A percentile compares a stretch with the other conserved stretches of the same genome.
phyloP scores from a whole-genome alignment of 1,140 invertebrate species.

The Ctenoplectra terminalis region DNA sequence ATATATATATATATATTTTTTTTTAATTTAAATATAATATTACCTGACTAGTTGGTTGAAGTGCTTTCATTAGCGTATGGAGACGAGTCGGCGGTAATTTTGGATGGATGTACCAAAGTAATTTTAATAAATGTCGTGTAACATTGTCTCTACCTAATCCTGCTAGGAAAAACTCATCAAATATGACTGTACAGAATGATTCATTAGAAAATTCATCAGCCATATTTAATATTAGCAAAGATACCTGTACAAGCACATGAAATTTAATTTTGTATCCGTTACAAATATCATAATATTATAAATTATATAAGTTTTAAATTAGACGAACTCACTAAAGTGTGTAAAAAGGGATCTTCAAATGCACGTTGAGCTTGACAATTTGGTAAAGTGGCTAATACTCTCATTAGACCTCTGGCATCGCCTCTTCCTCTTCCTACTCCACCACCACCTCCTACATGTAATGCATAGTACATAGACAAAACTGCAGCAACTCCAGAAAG shows the following conservation, averaged over 20 bases:
- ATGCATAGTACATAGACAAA: conserved; percentile 96
- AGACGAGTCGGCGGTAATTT: conserved; percentile 92
- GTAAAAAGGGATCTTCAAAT: conserved; percentile 97
- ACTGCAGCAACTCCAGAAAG: conserved; percentile 96
- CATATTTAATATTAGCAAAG: conserved; percentile 91
- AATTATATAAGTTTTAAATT: neutral
- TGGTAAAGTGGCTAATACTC: conserved; percentile 94
- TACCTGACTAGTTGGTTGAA: conserved; percentile 89
- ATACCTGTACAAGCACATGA: conserved; percentile 84
- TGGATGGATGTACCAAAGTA: conserved; percentile 95
- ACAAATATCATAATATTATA: conserved; percentile 4
- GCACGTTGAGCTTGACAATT: conserved; percentile 95
- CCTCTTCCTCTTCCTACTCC: conserved; percentile 88
- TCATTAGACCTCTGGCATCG: conserved; percentile 92
- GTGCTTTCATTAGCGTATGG: conserved; percentile 92
- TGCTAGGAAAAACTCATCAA: conserved; percentile 98
- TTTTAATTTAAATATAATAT: neutral
- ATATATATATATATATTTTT: neutral
- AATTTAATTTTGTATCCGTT: conserved; percentile 29
- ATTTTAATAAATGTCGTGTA: conserved; percentile 94
- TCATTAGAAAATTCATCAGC: conserved; percentile 96
- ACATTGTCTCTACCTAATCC: conserved; percentile 95
- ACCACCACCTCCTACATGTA: conserved; percentile 93
- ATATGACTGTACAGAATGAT: conserved; percentile 97
- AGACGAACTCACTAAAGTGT: conserved; percentile 88